Percentiles rank a stretch among this genome's conserved stretches.
phyloP scores from a whole-genome alignment of 1,140 invertebrate species.

The Acyrthosiphon pisum region DNA sequence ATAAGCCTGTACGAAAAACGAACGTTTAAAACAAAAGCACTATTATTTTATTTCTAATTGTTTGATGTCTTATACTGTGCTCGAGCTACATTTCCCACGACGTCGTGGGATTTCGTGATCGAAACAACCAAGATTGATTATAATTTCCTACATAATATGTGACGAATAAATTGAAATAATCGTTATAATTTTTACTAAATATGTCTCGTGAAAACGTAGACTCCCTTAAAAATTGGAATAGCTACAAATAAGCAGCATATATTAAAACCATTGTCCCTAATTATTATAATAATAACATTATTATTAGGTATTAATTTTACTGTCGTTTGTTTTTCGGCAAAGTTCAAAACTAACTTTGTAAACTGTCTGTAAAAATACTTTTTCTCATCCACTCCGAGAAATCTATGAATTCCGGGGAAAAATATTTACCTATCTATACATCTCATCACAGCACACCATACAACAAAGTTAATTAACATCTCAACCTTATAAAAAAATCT shows the following conservation, averaged over 20 bases:
- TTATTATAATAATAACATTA: no score
- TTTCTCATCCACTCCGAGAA: neutral
- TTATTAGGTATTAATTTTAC: no score
- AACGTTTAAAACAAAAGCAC: neutral
- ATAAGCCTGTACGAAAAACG: conserved; percentile 67
- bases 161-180: neutral
- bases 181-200: neutral
- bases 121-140: neutral
- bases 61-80: no score
- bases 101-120: neutral
- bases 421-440: neutral
- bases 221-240: neutral
- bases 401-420: neutral
- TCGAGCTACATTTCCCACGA: neutral
- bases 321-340: neutral
- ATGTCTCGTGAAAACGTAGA: neutral
- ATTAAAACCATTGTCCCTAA: neutral
- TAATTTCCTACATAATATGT: neutral
- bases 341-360: neutral
- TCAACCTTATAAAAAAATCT: neutral
- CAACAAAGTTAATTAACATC: neutral
- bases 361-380: neutral
- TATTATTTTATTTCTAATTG: neutral
- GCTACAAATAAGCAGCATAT: neutral
- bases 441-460: neutral